Conservation (phyloP, 2,888 invertebrate genomes). For the Amphiduros pacificus region DNA sequence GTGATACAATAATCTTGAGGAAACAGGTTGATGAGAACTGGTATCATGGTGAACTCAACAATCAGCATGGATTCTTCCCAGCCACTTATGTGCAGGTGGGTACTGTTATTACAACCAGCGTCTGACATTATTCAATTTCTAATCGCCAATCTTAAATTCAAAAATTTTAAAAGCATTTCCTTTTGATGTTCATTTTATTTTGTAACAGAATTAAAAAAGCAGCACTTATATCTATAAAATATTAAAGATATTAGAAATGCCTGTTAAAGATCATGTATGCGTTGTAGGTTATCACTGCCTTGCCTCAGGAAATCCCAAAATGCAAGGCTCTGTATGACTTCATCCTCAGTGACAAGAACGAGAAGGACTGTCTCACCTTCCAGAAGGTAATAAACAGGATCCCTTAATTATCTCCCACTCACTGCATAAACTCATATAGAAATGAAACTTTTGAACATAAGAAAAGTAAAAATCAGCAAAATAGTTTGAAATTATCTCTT, state of each 20-base stretch:
- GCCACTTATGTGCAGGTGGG: conserved; percentile 86
- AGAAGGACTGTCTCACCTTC: conserved; percentile 89
- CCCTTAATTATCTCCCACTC: no score
- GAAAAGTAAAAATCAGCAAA: no score
- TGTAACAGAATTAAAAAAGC: no score
- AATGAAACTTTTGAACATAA: no score
- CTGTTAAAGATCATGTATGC: not conserved
- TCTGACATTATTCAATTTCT: no score
- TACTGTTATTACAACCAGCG: no score
- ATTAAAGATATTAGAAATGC: not conserved
- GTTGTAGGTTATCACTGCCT: conserved; percentile 59
- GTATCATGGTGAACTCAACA: conserved; percentile 95
- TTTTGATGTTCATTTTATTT: no score
- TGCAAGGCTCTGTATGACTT: conserved; percentile 68
- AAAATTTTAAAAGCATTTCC: no score
- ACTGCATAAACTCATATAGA: no score
- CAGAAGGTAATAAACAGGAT: conserved; percentile 84
- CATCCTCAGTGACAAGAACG: conserved; percentile 60
- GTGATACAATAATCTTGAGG: conserved; percentile 85
- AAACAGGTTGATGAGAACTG: conserved; percentile 93
- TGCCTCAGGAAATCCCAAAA: conserved; percentile 72
- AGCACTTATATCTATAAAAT: no score
- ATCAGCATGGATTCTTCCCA: conserved; percentile 90
- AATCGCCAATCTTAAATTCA: no score
- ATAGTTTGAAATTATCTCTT: no score